Evolutionary conservation across 2,113 vertebrate species (phyloP).

Genomic region (Hippolais icterina): DNA sequence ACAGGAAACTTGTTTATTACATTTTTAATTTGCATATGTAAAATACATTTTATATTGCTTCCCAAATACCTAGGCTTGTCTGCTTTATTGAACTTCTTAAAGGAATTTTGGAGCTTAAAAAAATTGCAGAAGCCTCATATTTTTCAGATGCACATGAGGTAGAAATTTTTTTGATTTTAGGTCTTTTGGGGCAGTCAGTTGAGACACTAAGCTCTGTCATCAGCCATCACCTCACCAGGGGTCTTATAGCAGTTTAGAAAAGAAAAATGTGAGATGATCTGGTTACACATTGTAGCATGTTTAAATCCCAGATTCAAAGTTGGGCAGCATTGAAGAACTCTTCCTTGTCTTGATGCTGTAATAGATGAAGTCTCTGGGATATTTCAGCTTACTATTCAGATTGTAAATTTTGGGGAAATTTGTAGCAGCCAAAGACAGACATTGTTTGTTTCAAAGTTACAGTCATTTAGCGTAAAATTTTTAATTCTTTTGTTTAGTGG

Average conservation of each 20-base stretch:
- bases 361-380: not conserved
- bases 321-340: not conserved
- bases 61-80: not conserved
- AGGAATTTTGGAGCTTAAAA: not conserved
- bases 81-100: not conserved
- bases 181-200: constrained; percentile 67
- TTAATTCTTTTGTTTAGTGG: not conserved
- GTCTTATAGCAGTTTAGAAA: constrained; percentile 66
- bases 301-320: constrained; percentile 56
- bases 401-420: not conserved
- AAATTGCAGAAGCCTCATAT: not conserved
- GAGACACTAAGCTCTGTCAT: constrained; percentile 71
- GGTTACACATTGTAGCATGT: constrained; percentile 68
- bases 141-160: not conserved
- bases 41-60: not conserved
- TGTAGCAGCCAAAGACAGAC: not conserved
- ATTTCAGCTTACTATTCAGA: not conserved
- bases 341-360: constrained; percentile 1
- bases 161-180: constrained; percentile 53
- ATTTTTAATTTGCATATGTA: not conserved
- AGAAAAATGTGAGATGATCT: constrained; percentile 71
- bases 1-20: not conserved
- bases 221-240: constrained; percentile 74
- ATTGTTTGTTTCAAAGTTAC: not conserved
- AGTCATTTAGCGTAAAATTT: not conserved